phyloP scores from a whole-genome alignment of 2,888 invertebrate species.

The Corbicula japonica region DNA sequence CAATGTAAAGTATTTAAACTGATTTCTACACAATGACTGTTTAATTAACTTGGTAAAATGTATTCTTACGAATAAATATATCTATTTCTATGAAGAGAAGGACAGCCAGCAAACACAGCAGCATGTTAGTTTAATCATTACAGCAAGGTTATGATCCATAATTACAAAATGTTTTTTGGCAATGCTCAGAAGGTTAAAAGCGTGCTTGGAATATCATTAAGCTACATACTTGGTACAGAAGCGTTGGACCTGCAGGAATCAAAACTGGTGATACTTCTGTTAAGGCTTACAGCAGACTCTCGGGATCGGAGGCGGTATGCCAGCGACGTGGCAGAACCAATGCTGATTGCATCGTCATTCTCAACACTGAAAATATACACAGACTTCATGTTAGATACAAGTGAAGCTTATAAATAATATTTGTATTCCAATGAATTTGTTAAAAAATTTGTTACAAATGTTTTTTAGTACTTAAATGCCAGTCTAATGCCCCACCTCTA shows the following conservation, averaged over 20 bases:
- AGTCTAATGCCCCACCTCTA: too few relatives aligned
- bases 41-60: too few relatives aligned
- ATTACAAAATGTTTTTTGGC: not conserved
- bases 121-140: not conserved
- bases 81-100: too few relatives aligned
- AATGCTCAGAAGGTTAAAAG: not conserved
- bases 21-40: too few relatives aligned
- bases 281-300: constrained; percentile 64
- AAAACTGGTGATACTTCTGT: constrained; percentile 62
- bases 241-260: constrained; percentile 59
- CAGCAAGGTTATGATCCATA: not conserved
- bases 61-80: too few relatives aligned
- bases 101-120: too few relatives aligned
- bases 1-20: too few relatives aligned
- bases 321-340: constrained; percentile 61
- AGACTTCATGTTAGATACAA: too few relatives aligned
- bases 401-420: too few relatives aligned
- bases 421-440: too few relatives aligned
- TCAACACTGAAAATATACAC: constrained; percentile 56
- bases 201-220: not conserved
- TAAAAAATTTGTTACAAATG: too few relatives aligned
- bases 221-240: constrained; percentile 67
- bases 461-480: too few relatives aligned
- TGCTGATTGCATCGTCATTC: constrained; percentile 55
- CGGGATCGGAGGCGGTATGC: constrained; percentile 58